Conservation (phyloP, 92 coral and sea anemone species). For the Parazoanthus atlanticus region DNA sequence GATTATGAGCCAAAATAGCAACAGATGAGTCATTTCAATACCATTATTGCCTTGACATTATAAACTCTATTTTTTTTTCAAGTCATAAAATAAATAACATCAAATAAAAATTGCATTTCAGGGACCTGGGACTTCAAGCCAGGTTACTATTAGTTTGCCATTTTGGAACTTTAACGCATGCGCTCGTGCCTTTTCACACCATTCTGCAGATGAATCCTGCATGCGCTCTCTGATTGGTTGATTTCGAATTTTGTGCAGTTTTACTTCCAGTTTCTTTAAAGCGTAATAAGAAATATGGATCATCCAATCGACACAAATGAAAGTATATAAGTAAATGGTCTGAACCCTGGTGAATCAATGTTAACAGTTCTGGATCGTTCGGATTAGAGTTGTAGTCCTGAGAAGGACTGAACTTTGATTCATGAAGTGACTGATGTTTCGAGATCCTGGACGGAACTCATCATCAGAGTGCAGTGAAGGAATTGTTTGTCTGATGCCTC, state of each 20-base stretch:
- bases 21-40: not conserved
- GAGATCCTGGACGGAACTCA: not conserved
- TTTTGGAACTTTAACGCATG: not conserved
- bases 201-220: not conserved
- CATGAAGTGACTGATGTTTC: not conserved
- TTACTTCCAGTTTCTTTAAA: not conserved
- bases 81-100: not conserved
- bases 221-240: not conserved
- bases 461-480: not conserved
- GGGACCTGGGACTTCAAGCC: not conserved
- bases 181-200: no score
- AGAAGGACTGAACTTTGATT: not conserved
- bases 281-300: not conserved
- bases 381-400: not conserved
- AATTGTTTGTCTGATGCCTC: slow-evolving; percentile 1
- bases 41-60: not conserved
- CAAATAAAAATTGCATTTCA: not conserved
- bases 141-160: not conserved
- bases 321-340: not conserved
- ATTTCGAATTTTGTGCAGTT: not conserved
- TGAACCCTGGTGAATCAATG: not conserved
- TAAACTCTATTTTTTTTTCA: not conserved
- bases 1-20: not conserved
- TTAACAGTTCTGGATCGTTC: not conserved
- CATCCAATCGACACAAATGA: not conserved